Evolutionary conservation across 2,888 invertebrate species (phyloP).

Genomic region (Aspidiotus destructor): DNA sequence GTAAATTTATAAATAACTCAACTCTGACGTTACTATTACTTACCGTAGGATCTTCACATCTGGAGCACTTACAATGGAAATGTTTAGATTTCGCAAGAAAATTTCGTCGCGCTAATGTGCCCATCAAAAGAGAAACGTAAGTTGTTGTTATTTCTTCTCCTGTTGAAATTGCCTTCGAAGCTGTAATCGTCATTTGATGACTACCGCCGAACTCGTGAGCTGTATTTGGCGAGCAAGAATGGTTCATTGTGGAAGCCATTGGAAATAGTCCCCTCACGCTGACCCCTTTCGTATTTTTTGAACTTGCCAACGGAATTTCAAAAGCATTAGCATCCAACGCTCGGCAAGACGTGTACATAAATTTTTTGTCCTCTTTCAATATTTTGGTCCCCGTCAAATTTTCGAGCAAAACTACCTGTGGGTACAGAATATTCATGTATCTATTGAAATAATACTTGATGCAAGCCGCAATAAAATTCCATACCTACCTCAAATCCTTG

Average conservation of each 20-base stretch:
- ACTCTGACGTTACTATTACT: slow-evolving; percentile 5
- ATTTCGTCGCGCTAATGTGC: slow-evolving; percentile 53
- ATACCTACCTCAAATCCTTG: slow-evolving; percentile 49
- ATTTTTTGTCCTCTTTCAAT: slow-evolving; percentile 48
- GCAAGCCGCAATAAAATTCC: background rate
- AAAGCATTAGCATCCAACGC: slow-evolving; percentile 60
- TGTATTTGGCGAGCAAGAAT: slow-evolving; percentile 59
- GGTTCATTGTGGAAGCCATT: slow-evolving; percentile 58
- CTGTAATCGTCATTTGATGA: slow-evolving; percentile 52
- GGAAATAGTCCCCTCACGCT: slow-evolving; percentile 56
- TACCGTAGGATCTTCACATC: slow-evolving; percentile 56
- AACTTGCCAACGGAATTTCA: slow-evolving; percentile 43
- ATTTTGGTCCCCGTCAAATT: slow-evolving; percentile 46
- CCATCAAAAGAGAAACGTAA: slow-evolving; percentile 59
- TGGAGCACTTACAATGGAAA: slow-evolving; percentile 55
- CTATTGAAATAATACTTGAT: background rate
- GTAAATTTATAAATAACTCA: too few relatives aligned
- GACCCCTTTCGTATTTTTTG: slow-evolving; percentile 38
- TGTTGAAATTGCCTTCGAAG: slow-evolving; percentile 50
- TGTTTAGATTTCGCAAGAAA: slow-evolving; percentile 58
- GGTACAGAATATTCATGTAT: background rate
- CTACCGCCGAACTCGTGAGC: slow-evolving; percentile 52
- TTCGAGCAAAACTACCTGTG: slow-evolving; percentile 46
- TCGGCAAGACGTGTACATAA: slow-evolving; percentile 52
- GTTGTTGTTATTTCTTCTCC: slow-evolving; percentile 57